Conservation (phyloP, 2,113 vertebrate genomes). For the Malurus cyaneus region DNA sequence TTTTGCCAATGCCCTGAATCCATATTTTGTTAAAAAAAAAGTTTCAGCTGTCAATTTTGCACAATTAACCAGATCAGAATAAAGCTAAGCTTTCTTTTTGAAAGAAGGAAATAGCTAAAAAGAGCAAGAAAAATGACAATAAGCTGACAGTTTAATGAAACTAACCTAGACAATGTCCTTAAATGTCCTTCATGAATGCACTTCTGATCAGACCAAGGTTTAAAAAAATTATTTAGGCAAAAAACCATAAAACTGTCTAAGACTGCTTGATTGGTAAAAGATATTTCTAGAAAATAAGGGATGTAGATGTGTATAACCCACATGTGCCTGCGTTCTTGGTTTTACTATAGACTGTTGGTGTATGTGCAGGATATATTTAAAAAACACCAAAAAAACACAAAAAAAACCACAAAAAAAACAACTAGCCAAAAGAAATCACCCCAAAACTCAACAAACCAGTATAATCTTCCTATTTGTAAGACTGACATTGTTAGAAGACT, state of each 20-base stretch:
- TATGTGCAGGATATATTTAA: neutral
- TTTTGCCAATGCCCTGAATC: constrained; percentile 6
- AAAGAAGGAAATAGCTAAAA: neutral
- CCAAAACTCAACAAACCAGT: neutral
- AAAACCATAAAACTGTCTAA: neutral
- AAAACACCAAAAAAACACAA: neutral
- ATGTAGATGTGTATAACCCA: neutral
- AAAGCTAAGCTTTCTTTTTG: constrained; percentile 8
- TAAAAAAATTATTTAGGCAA: neutral
- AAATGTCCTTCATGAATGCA: neutral
- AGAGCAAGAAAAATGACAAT: neutral
- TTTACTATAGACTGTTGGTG: neutral
- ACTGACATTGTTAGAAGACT: neutral
- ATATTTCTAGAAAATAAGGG: neutral
- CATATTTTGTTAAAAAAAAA: neutral
- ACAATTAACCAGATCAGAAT: neutral
- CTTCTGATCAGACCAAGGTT: neutral
- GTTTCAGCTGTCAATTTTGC: constrained; percentile 3
- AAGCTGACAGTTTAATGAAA: neutral
- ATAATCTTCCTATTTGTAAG: neutral
- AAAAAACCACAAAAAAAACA: neutral
- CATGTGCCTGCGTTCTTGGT: neutral
- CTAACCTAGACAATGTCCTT: neutral
- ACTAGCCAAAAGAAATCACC: neutral
- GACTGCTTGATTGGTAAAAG: neutral